phyloP scores from a whole-genome alignment of 2,888 invertebrate genomes.

The Dynastes tityus region DNA sequence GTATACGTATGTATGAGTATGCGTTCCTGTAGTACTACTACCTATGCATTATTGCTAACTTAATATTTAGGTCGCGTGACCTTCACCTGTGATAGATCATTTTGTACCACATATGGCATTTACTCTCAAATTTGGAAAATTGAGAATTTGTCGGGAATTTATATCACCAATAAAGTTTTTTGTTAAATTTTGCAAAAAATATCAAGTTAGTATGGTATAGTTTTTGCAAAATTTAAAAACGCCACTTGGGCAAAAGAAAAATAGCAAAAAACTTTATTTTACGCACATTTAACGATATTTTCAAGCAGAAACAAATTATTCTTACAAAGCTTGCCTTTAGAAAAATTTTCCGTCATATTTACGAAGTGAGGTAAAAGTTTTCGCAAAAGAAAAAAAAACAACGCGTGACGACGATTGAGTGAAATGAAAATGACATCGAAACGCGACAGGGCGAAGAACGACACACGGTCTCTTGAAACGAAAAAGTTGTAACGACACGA shows the following conservation, averaged over 20 bases:
- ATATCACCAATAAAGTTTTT: no score
- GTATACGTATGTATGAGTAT: no score
- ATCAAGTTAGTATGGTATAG: background rate
- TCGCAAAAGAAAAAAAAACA: constrained; percentile 6
- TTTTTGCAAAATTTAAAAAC: background rate
- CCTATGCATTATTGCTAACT: background rate
- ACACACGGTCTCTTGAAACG: constrained; percentile 40
- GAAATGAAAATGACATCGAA: constrained; percentile 40
- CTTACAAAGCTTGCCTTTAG: background rate
- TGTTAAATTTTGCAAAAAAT: no score
- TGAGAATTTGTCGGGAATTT: no score
- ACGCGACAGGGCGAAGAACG: constrained; percentile 23
- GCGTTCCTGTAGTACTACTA: background rate
- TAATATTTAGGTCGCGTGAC: background rate
- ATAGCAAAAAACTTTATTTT: background rate
- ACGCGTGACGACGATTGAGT: constrained; percentile 23
- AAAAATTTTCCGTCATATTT: constrained; percentile 31
- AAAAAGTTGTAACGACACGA: constrained; percentile 41
- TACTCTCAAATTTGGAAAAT: background rate
- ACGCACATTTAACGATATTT: background rate
- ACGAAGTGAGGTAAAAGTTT: constrained; percentile 38
- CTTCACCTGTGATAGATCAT: background rate
- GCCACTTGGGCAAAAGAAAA: background rate
- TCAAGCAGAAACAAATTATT: background rate
- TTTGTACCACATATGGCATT: background rate